Conservation (phyloP, 1,140 invertebrate genomes). For the Sinella curviseta region DNA sequence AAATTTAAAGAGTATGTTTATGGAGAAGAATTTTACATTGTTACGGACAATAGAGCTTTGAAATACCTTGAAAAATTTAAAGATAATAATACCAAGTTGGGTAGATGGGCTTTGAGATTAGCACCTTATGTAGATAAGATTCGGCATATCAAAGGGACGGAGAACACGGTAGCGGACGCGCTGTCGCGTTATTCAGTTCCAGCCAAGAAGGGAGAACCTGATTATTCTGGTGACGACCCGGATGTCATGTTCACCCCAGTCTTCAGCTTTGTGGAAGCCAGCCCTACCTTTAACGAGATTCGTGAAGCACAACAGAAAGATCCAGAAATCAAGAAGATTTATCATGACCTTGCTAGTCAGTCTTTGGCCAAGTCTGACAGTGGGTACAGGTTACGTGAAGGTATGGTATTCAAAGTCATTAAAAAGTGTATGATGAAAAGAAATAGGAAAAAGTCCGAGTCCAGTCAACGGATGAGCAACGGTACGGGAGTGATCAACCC, state of each 20-base stretch:
- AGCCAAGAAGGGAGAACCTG: background rate
- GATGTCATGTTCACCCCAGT: conserved; percentile 18
- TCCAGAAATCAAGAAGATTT: background rate
- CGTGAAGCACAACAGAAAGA: background rate
- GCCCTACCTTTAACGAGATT: background rate
- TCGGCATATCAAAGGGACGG: conserved; percentile 42
- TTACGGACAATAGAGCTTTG: conserved; percentile 5
- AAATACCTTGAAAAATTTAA: background rate
- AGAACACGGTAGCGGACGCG: conserved; percentile 46
- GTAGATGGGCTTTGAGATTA: background rate
- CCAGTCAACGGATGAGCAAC: background rate
- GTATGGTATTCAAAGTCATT: background rate
- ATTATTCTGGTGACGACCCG: background rate
- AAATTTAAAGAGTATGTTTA: background rate
- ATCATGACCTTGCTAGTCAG: background rate
- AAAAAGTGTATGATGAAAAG: background rate
- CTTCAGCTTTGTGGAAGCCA: background rate
- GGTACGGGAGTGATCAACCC: background rate
- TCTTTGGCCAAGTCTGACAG: background rate
- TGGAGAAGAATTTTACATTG: background rate
- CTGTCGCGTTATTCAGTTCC: conserved; percentile 36
- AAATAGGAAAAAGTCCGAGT: background rate
- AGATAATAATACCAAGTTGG: background rate
- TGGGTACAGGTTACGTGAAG: background rate
- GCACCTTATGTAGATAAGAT: conserved; percentile 28